These are phyloP conservation scores for Hemitrygon akajei DNA, from an alignment of 2,797 vertebrate genomes.

Conservation along the genomic window DNA sequence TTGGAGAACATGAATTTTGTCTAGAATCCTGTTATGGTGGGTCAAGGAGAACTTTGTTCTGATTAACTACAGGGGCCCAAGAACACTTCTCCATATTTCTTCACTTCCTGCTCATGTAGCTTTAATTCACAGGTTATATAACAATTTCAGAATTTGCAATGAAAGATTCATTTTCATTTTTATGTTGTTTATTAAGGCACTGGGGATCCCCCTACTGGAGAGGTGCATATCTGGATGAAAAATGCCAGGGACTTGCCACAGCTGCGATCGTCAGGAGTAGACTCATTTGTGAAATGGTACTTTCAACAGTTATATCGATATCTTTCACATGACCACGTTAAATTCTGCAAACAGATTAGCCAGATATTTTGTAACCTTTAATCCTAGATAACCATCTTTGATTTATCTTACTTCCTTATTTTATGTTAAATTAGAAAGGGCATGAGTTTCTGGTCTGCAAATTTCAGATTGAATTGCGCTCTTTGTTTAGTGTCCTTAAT, in stretches of 20 bases:
- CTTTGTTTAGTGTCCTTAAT: neutral
- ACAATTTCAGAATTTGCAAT: neutral
- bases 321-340: neutral
- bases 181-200: conserved; percentile 45
- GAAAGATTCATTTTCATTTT: neutral
- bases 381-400: neutral
- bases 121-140: conserved; percentile 1
- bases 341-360: neutral
- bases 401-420: conserved; percentile 20
- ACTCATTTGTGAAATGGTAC: conserved; percentile 62
- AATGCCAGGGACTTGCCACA: conserved; percentile 56
- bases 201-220: conserved; percentile 51
- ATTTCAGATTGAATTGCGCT: neutral
- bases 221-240: conserved; percentile 61
- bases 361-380: neutral
- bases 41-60: neutral
- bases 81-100: neutral
- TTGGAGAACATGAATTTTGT: neutral
- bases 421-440: neutral
- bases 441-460: conserved; percentile 30
- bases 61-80: neutral
- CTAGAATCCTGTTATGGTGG: neutral
- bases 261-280: conserved; percentile 55
- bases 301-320: neutral
- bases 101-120: neutral